Conservation (phyloP, 2,797 vertebrate genomes). For the Hypotaenidia okinawae region DNA sequence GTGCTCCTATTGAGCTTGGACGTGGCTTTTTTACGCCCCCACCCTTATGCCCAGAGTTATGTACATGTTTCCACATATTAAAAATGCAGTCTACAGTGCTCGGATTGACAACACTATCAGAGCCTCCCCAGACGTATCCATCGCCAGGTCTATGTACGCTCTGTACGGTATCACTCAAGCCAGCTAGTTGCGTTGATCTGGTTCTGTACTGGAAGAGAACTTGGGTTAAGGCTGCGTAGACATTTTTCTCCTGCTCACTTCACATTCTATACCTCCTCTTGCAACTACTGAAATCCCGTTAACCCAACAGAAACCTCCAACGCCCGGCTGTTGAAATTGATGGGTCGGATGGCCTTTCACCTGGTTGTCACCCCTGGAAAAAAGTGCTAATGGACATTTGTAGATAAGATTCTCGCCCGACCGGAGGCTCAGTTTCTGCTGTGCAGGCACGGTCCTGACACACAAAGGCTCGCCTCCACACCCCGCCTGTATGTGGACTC, state of each 20-base stretch:
- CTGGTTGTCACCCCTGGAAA: neutral
- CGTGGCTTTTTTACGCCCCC: conserved; percentile 67
- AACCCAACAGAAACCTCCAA: conserved; percentile 2
- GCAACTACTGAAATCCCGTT: neutral
- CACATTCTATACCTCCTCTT: neutral
- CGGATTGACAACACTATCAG: neutral
- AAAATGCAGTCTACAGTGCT: conserved; percentile 26
- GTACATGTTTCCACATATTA: conserved; percentile 46
- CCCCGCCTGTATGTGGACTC: neutral
- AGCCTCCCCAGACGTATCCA: conserved; percentile 13
- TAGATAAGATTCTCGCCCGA: neutral
- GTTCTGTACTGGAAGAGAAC: neutral
- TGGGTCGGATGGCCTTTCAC: conserved; percentile 30
- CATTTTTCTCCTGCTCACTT: neutral
- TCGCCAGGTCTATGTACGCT: neutral
- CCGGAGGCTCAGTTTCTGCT: conserved; percentile 5
- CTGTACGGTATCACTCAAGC: neutral
- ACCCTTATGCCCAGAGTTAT: conserved; percentile 65
- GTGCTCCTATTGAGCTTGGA: conserved; percentile 69
- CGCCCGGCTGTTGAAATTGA: neutral
- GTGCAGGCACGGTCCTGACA: conserved; percentile 6
- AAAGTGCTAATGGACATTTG: conserved; percentile 50
- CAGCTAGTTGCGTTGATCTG: neutral
- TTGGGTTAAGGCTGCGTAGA: neutral
- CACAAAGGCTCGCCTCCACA: neutral